Evolutionary conservation across 2,888 invertebrate species (phyloP), one percentile per base, ranked within the genome.

Genomic region (Villa cingulata): DNA sequence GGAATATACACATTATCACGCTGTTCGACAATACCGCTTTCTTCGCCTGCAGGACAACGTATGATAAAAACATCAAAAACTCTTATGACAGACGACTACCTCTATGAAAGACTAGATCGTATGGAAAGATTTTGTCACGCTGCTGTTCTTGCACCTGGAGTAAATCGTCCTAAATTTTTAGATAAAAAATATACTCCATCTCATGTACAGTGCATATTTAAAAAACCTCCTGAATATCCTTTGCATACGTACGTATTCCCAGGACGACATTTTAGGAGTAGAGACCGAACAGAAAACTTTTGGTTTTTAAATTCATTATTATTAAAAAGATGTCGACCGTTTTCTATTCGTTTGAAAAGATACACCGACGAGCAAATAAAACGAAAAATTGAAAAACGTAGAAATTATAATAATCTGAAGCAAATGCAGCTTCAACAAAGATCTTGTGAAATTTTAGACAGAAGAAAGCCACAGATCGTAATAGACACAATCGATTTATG

Each of bases 401-500:
- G 12, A 12, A 32, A 46, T 32, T 20, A 19, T 37, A 37, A n/a
- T 29, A 17, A 45, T 37, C 37, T 17, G 7, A 32, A 14, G 12
- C 12, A 32, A 12, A 7, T 12, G 4, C 3, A 12, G 12, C 9
- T 12, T 4, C 9, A 32, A 32, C 10, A 12, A 3, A 32, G 27
- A 27, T 9, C 10, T 6, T 10, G 10, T 9, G 27, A 27, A 27
- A 27, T 9, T 9, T 6, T 10, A 9, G 10, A 27, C 10, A 9
- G 27, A 9, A 27, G 12, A 12, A 32, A 3, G 12, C 12, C 2
- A 32, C 12, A 66, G 53, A 61, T 64, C 29, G 59, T 68, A 67
- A 74, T 77, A 59, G 70, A 70, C 54, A 75, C 77, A 61, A 80
- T 81, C 56, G 78, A 81, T 62, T 72, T 81, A 60, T 81, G 81